Evolutionary conservation across 2,113 vertebrate species (phyloP), one percentile per base, ranked within the genome.

Genomic region (Thinocorus orbignyianus): DNA sequence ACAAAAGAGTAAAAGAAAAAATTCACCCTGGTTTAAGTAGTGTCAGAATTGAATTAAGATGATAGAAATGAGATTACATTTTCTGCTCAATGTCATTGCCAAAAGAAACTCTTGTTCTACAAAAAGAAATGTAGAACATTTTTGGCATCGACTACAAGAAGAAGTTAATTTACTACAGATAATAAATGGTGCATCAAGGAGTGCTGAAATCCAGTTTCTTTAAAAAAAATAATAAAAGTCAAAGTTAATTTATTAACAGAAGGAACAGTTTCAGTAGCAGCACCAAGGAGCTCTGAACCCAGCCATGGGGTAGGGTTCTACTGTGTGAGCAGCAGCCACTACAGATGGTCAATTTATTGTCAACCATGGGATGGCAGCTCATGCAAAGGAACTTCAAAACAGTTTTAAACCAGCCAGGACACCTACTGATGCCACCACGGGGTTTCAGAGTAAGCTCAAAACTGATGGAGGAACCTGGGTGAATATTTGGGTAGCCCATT

Each of bases 231-330:
- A 31, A 35, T 68, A 79, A 22, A 83, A 46, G 26, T 10, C 26
- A 7, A 24, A n/a, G 20, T 25, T 65, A 4, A 49, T 54, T 20
- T 41, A 19, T 49, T 30, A 51, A 16, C 11, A 17, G 44, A 42
- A 88, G 33, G 65, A 71, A 84, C 1, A 13, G 10, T 30, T 35
- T 22, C 57, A 46, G 74, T 14, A 14, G 20, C n/a, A 39, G 84
- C 76, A 42, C 30, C 58, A 18, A 49, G 39, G 39, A 78, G 70
- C 65, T 64, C 60, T n/a, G 80, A 51, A 18, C 37, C 17, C 6
- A 69, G 52, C 13, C 2, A 1, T 1, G 26, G 1, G 4, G 55
- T 1, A 37, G 37, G 58, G 68, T 35, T 35, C 22, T 18, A 4
- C 0, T 4, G 26, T 4, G 4, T 8, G 26, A 79, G 54, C 48